Evolutionary conservation across 2,888 invertebrate genomes (phyloP).

Genomic region (Opisthograptis luteolata): DNA sequence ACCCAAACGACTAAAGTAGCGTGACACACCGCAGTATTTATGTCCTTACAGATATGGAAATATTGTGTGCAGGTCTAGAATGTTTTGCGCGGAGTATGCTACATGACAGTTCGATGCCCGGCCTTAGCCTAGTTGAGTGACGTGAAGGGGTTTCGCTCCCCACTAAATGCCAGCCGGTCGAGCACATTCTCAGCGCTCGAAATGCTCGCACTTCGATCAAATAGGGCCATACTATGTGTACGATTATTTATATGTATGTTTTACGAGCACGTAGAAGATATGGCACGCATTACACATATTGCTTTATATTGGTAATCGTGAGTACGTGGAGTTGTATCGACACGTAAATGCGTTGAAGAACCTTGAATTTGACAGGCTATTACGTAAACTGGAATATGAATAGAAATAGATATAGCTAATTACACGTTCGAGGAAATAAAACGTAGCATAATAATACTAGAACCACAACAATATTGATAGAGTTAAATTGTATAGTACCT

Average conservation of each 20-base stretch:
- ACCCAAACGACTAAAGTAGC: conserved; percentile 45
- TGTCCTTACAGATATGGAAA: conserved; percentile 34
- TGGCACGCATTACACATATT: conserved; percentile 40
- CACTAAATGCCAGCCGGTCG: conserved; percentile 54
- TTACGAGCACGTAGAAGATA: conserved; percentile 41
- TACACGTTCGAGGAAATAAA: neutral
- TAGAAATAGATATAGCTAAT: neutral
- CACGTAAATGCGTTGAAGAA: conserved; percentile 29
- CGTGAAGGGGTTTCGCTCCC: conserved; percentile 72
- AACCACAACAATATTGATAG: neutral
- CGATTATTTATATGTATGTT: conserved; percentile 32
- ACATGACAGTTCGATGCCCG: conserved; percentile 70
- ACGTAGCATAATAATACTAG: neutral
- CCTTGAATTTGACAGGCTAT: conserved; percentile 27
- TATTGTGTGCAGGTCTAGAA: conserved; percentile 49
- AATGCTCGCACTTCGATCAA: conserved; percentile 55
- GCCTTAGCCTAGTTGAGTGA: conserved; percentile 80
- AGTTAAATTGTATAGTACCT: too few relatives aligned
- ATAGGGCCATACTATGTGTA: conserved; percentile 55
- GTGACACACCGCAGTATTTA: conserved; percentile 38
- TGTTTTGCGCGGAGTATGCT: conserved; percentile 46
- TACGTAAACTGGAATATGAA: conserved; percentile 24
- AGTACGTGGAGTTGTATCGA: conserved; percentile 17
- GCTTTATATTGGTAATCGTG: conserved; percentile 20
- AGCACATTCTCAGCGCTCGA: conserved; percentile 56